Percentiles rank a stretch among this genome's conserved stretches.
Conservation (phyloP, 2,888 invertebrate species). For the Steromphala cineraria region DNA sequence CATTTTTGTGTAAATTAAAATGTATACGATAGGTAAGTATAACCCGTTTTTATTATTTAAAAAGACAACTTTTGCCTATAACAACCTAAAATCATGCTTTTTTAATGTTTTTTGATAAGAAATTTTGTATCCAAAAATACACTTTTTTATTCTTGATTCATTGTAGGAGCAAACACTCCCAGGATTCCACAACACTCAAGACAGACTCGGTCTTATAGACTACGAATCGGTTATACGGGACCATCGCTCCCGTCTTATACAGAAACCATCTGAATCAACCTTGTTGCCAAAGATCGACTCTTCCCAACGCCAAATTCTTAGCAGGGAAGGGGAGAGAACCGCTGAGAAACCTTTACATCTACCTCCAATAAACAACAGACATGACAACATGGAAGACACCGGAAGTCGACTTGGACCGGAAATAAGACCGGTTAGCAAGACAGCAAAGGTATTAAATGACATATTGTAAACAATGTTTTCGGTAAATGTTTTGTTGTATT, state of each 20-base stretch:
- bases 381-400: not conserved
- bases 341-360: not conserved
- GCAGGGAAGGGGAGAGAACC: not conserved
- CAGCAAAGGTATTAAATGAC: slow-evolving; percentile 47
- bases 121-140: too few relatives aligned
- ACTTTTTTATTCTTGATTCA: too few relatives aligned
- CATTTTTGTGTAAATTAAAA: too few relatives aligned
- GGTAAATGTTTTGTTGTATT: too few relatives aligned
- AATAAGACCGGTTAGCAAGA: slow-evolving; percentile 41
- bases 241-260: slow-evolving; percentile 39
- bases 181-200: slow-evolving; percentile 53
- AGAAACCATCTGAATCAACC: not conserved
- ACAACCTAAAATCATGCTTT: too few relatives aligned
- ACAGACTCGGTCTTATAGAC: slow-evolving; percentile 58
- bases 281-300: not conserved
- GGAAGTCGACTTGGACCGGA: slow-evolving; percentile 28
- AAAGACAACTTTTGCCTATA: too few relatives aligned
- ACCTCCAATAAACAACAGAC: not conserved
- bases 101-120: too few relatives aligned
- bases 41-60: too few relatives aligned
- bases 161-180: slow-evolving; percentile 61
- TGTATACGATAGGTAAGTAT: too few relatives aligned
- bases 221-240: slow-evolving; percentile 59
- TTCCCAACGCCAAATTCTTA: not conserved
- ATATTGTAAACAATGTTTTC: not conserved